phyloP scores from a whole-genome alignment of 2,113 vertebrate species.

The Pollachius pollachius region DNA sequence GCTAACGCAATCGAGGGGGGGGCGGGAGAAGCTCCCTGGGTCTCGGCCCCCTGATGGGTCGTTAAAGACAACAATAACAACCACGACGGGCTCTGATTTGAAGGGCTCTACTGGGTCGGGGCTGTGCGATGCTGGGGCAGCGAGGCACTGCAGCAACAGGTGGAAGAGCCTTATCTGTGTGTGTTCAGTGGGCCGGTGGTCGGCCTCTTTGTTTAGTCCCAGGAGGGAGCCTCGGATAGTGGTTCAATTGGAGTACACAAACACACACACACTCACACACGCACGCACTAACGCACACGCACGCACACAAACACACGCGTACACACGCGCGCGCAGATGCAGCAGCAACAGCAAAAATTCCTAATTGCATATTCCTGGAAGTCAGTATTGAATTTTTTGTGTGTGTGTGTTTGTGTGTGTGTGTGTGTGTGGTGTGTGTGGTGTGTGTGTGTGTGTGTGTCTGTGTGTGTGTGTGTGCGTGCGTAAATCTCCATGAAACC shows the following conservation, averaged over 20 bases:
- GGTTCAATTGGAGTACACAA: constrained; percentile 20
- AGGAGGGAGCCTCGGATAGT: constrained; percentile 11
- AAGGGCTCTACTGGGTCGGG: constrained; percentile 48
- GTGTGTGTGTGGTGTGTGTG: too few relatives aligned
- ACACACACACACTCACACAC: too few relatives aligned
- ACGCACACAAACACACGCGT: too few relatives aligned
- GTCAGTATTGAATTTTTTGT: too few relatives aligned
- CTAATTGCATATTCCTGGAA: too few relatives aligned
- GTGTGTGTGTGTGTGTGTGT: background rate
- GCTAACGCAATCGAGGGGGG: constrained; percentile 46
- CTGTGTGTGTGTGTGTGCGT: background rate
- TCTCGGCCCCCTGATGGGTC: constrained; percentile 32
- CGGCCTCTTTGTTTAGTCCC: constrained; percentile 13
- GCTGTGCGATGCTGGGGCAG: constrained; percentile 14
- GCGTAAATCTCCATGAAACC: too few relatives aligned
- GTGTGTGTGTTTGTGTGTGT: too few relatives aligned
- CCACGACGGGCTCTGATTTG: constrained; percentile 18
- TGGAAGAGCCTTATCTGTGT: constrained; percentile 26
- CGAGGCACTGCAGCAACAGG: constrained; percentile 27
- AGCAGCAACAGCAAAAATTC: background rate
- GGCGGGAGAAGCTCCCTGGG: constrained; percentile 33
- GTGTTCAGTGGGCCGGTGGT: constrained; percentile 30
- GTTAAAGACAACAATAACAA: constrained; percentile 16
- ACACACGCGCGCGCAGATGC: background rate
- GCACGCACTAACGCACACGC: too few relatives aligned